These are phyloP conservation scores for Halocynthia roretzi DNA, from an alignment of 23 tunicate genomes.

Conservation along the genomic window DNA sequence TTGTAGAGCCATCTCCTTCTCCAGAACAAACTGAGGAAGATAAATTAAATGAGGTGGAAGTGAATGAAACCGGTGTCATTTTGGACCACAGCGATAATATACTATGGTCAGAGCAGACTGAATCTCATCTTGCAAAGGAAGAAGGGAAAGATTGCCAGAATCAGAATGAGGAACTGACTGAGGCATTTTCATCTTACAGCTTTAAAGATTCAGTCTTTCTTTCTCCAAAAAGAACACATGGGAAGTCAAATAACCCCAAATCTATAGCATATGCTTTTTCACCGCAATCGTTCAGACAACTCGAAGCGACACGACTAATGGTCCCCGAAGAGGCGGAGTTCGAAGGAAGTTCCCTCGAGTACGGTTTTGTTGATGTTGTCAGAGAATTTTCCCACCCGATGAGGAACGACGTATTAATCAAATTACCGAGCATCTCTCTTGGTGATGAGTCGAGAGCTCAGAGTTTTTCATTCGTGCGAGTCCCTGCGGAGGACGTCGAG, in stretches of 20 bases:
- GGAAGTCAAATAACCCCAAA: background rate
- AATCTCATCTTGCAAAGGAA: too few species aligned
- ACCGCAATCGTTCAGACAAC: constrained; percentile 11
- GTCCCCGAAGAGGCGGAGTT: background rate
- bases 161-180: background rate
- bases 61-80: background rate
- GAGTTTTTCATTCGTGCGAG: background rate
- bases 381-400: constrained; percentile 1
- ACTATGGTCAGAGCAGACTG: too few species aligned
- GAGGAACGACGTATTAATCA: constrained; percentile 1
- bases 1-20: background rate
- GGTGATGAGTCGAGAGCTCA: background rate
- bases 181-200: background rate
- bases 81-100: too few species aligned
- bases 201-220: background rate
- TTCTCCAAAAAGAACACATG: background rate
- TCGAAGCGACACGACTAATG: background rate
- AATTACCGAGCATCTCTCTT: background rate
- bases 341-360: background rate
- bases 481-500: constrained; percentile 16
- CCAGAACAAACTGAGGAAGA: background rate
- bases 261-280: background rate
- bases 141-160: too few species aligned
- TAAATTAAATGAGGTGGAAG: background rate
- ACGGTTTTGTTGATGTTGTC: background rate